Base-by-base conservation (phyloP, 64 coral and sea anemone genomes). In the Actinia tenebrosa region DNA sequence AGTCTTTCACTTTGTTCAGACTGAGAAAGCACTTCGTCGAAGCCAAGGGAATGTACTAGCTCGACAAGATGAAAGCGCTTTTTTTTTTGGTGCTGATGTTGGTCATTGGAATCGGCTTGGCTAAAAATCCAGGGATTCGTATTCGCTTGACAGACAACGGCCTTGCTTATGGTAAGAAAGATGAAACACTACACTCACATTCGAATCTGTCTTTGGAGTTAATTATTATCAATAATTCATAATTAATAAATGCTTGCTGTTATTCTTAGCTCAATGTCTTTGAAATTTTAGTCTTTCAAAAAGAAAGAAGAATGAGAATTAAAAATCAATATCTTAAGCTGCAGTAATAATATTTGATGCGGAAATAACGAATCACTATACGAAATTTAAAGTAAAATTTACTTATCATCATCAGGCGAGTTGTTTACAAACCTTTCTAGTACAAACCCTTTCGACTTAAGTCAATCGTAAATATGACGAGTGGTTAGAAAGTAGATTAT, bases 41-140 rank as follows among this genome's bases (percentile, higher is more conserved):
- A 37, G 3, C 23, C 9, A 75, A 42, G 3, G 25, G 25, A 37
- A 30, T 30, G 30, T 37, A 37, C 69, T 1, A 30, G 1, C n/a
- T 30, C 10, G 7, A 10, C 69, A 75, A 30, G 11, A 75, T 75
- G 69, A 42, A 15, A 75, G 42, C 10, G 16, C 7, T 75, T 15
- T 43, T 75, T 75, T 42, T 75, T 75, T 8, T 75, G 27, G 3
- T 75, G 69, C 22, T 75, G n/a, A 11, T 26, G 69, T 14, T 75
- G 26, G 69, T 8, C 3, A 30, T 30, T 75, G 69, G 8, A 75
- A 8, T 75, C 25, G 63, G 83, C 23, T 58, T 15, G 83, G 77
- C 90, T 87, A 84, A 19, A 45, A 92, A 92, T 59, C 90, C 90
- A 27, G 90, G 90, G 5, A 60, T 87, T 18, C 84, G 90, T 45